Base-by-base conservation (phyloP, 2,113 vertebrate species). In the Mormoops blainvillei region DNA sequence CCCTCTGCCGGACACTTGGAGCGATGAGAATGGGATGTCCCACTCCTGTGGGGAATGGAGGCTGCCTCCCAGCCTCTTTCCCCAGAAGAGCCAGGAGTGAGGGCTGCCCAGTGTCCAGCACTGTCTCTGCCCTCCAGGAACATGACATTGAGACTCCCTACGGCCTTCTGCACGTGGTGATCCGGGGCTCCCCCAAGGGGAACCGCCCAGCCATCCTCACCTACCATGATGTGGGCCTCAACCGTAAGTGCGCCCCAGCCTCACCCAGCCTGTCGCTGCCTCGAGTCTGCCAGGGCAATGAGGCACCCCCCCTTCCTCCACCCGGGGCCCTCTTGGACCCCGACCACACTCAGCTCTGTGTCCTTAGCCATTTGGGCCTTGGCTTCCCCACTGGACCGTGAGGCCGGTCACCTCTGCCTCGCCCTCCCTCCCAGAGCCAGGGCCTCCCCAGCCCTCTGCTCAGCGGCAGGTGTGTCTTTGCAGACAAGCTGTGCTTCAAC, bases 401-500 rank as follows among this genome's bases (percentile, higher is more conserved):
- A 76, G 73, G 56, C 89, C 6, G 38, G 9, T 13, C 45, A 0
- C 11, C 14, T n/a, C 68, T 41, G n/a, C 89, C 74, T 80, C 1
- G 0, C 58, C 54, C 52, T 18, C 20, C 54, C 12, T 38, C n/a
- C 1, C 10, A 11, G 83, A 41, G 15, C 83, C 58, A 1, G 1
- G 83, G 54, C 89, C 84, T 31, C 76, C 82, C 38, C 0, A 0
- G 31, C 38, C 56, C 85, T 48, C 70, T n/a, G 36, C 70, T 43
- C 24, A 74, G 9, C 89, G 83, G 33, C 15, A 41, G 52, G 14
- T 54, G 63, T 97, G 88, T 96, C 97, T 95, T 96, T 97, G 68
- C 99, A 99, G 99, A 99, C 98, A 99, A 99, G 97, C 99, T 99
- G 94, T 99, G 99, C 97, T 99, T 99, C 99, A 99, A 99, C 97